Evolutionary conservation across 2,888 invertebrate species (phyloP), one percentile per base, ranked within the genome.

Genomic region (Machimus rusticus): DNA sequence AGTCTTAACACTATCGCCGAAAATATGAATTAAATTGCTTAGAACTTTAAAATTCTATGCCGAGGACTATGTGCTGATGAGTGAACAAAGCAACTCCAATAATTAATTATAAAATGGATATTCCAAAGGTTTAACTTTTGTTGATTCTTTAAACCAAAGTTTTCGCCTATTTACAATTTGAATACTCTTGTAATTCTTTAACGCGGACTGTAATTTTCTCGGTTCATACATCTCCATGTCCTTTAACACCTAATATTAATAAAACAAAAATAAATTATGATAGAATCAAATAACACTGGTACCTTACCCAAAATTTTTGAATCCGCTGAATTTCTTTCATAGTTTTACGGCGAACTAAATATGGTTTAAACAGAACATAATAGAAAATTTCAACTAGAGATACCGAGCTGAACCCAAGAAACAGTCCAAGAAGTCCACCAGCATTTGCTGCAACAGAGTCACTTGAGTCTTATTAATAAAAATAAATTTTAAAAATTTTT

Each of bases 341-440:
- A 1, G 12, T 66, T 66, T 66, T 66, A 8, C 66, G 66, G 9
- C 66, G 66, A 2, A 23, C 66, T 23, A 66, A 28, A 66, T 19
- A 23, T 66, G 66, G 66, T 66, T 66, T 66, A 19, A 66, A 19
- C 4, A 66, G 19, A 4, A 28, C 8, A 12, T 95, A 96, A 91
- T 97, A 97, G 5, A 95, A 88, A 8, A 96, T 93, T 92, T 97
- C 97, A 19, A 96, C 94, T 0, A 95, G 93, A 89, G 96, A 96
- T 90, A 97, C 94, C 89, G 96, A 95, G 90, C 97, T 97, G 92
- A 97, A 97, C 0, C 97, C 97, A 94, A 97, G 94, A 92, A 96
- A 97, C 0, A 97, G 93, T 0, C 97, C 96, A 31, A 97, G 93
- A 5, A 97, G 93, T 4, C 97, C 97, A 37, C 97, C 97, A 2